Evolutionary conservation across 2,113 vertebrate genomes (phyloP), one percentile per base, ranked within the genome.

Genomic region (Xyrauchen texanus): DNA sequence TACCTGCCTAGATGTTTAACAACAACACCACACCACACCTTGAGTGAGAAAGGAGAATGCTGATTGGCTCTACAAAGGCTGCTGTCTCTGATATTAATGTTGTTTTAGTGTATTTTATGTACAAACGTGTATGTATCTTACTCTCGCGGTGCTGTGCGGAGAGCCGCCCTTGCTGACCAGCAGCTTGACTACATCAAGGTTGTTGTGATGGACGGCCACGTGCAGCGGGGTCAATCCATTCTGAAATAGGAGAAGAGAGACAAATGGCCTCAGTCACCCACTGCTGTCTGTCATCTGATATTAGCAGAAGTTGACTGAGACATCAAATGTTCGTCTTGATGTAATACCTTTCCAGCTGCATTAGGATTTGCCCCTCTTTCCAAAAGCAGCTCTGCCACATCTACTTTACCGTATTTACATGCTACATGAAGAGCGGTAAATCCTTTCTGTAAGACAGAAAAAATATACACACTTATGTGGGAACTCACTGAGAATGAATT

Each of bases 171-270:
- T 95, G 86, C 93, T 96, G 79, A 99, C 95, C 83, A 99, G 93
- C 80, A 98, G 93, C 88, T 93, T 96, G 80, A 98, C 96, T 7
- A 98, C 94, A 83, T 98, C 97, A 88, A 98, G 88, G 93, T 98
- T 96, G 92, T 98, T 98, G 94, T 99, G 97, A 92, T 98, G 95
- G 80, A 98, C 96, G 4, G 97, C 96, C 90, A 98, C 94, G 44
- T 99, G 98, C 85, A 99, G 94, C 82, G 98, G 95, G 85, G 96
- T 96, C 91, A 99, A 95, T 91, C 97, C 97, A 90, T 99, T 99
- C 97, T 99, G 94, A 16, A 0, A 76, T 7, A 7, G 55, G 90
- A 91, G 89, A 94, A 88, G 92, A 93, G 65, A 90, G 60, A 84
- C 62, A 87, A 63, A 86, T 62, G 67, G 83, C 79, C 62, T 77